Conservation (phyloP, 2,113 vertebrate species). For the Alligator mississippiensis region DNA sequence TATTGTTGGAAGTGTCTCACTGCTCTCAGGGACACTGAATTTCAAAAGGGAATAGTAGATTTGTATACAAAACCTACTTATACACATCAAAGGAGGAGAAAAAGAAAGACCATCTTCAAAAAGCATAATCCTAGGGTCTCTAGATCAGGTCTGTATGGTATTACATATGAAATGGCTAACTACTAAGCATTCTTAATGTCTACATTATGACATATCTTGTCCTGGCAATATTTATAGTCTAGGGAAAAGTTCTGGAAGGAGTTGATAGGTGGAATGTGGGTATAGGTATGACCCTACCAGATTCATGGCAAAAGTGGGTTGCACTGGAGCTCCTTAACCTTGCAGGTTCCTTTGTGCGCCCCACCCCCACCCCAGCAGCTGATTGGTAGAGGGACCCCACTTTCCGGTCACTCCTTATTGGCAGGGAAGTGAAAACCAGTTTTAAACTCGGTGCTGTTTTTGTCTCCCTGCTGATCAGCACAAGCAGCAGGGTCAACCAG, state of each 20-base stretch:
- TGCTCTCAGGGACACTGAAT: not conserved
- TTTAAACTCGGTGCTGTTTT: no score
- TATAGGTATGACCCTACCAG: no score
- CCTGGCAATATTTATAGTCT: not conserved
- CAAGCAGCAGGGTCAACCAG: no score
- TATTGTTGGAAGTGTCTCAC: not conserved
- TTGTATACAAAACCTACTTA: not conserved
- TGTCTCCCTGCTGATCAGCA: no score
- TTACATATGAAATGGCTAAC: not conserved
- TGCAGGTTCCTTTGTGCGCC: no score
- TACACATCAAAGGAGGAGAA: not conserved
- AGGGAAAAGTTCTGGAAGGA: not conserved
- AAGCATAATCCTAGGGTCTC: not conserved
- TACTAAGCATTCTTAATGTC: not conserved
- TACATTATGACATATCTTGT: not conserved
- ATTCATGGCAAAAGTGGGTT: no score
- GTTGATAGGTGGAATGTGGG: not conserved
- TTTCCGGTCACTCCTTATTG: no score
- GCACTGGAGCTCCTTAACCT: no score
- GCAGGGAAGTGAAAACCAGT: no score
- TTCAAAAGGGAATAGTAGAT: not conserved
- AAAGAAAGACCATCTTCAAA: not conserved
- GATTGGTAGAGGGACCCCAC: no score
- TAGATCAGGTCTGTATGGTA: not conserved
- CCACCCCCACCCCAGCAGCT: no score